These are phyloP conservation scores for Chamaetylas fuelleborni DNA, from an alignment of 2,113 vertebrate genomes.

Conservation along the genomic window DNA sequence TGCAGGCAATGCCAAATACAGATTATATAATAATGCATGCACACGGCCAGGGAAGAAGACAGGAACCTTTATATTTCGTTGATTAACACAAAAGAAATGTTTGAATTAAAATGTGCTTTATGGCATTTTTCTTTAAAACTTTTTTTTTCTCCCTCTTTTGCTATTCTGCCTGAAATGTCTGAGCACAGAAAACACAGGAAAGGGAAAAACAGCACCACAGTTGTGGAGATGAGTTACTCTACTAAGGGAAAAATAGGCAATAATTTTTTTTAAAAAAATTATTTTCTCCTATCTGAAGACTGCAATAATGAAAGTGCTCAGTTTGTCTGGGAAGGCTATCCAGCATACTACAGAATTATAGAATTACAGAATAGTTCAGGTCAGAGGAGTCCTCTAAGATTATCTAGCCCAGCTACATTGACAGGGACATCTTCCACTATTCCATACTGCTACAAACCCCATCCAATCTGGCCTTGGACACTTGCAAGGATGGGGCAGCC, in stretches of 20 bases:
- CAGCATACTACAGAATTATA: not conserved
- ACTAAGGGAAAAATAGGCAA: not conserved
- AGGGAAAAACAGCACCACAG: not conserved
- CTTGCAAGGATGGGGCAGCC: accelerated
- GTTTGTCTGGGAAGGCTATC: not conserved
- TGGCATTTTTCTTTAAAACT: not conserved
- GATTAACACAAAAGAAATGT: not conserved
- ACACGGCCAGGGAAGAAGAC: not conserved
- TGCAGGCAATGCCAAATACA: conserved; percentile 9
- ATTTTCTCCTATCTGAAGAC: not conserved
- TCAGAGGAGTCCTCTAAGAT: not conserved
- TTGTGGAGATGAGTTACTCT: not conserved
- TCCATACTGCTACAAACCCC: not conserved
- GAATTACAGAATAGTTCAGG: not conserved
- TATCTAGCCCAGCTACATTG: not conserved
- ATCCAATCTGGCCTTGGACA: not conserved
- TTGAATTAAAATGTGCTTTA: not conserved
- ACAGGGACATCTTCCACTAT: not conserved
- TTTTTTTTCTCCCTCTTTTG: not conserved
- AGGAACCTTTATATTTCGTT: not conserved
- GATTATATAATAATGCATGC: not conserved
- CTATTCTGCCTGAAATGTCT: not conserved
- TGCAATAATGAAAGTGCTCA: not conserved
- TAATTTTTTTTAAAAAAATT: not conserved
- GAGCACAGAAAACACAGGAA: not conserved